Evolutionary conservation across 2,113 vertebrate species (phyloP).

Genomic region (Perca fluviatilis): DNA sequence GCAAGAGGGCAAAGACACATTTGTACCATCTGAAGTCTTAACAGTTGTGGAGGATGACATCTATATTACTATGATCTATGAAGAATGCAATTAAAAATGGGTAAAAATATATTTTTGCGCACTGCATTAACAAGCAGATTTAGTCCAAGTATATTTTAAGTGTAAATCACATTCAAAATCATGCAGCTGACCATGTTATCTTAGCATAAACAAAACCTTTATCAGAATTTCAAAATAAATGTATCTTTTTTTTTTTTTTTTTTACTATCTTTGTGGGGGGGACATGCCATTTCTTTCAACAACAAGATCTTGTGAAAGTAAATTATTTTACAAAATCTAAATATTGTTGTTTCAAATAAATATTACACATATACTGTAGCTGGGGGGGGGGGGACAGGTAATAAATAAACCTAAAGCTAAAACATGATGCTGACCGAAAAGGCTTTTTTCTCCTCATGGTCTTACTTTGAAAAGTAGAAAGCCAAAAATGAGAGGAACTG

Average conservation of each 20-base stretch:
- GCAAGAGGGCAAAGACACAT: not conserved
- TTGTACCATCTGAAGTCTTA: constrained; percentile 31
- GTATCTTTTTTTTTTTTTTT: not conserved
- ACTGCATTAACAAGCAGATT: constrained; percentile 29
- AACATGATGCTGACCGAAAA: constrained; percentile 4
- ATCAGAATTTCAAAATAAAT: not conserved
- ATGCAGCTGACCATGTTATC: constrained; percentile 34
- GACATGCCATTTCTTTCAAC: not conserved
- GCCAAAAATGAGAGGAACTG: constrained; percentile 25
- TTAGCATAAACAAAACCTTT: constrained; percentile 9
- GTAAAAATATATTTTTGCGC: constrained; percentile 1
- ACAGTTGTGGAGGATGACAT: constrained; percentile 30
- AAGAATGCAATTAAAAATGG: constrained; percentile 5
- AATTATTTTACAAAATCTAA: constrained; percentile 23
- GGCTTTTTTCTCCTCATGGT: not conserved
- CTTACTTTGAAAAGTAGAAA: constrained; percentile 35
- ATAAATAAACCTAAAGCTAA: constrained; percentile 68
- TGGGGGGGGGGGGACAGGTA: not conserved
- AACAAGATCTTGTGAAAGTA: not conserved
- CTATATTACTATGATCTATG: constrained; percentile 8
- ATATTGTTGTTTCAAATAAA: constrained; percentile 51
- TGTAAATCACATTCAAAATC: constrained; percentile 49
- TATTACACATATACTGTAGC: constrained; percentile 57
- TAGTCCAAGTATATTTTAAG: constrained; percentile 28
- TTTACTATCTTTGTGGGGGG: not conserved